Evolutionary conservation across 1,140 invertebrate genomes (phyloP).

Genomic region (Drosophila chauvacae): DNA sequence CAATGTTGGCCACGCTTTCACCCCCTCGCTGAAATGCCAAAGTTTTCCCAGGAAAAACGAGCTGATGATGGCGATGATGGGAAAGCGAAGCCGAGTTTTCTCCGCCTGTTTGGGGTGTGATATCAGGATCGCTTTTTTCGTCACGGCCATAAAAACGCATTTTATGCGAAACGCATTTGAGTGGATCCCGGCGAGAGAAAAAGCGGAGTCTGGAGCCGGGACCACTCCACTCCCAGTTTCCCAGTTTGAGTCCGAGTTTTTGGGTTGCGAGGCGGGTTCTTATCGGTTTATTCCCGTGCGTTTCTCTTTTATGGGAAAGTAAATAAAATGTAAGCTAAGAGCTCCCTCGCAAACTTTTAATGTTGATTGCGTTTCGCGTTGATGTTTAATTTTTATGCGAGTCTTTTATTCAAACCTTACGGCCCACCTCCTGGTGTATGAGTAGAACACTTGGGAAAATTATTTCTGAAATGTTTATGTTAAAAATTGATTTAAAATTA

Average conservation of each 20-base stretch:
- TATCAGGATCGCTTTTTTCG: conserved; percentile 68
- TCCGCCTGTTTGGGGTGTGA: conserved; percentile 27
- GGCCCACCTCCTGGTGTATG: conserved; percentile 4
- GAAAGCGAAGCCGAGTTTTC: conserved; percentile 34
- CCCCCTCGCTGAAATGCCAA: conserved; percentile 3
- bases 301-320: conserved; percentile 75
- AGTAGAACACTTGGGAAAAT: conserved; percentile 1
- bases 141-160: conserved; percentile 80
- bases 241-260: conserved; percentile 18
- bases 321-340: conserved; percentile 73
- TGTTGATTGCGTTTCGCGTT: conserved; percentile 79
- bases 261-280: conserved; percentile 26
- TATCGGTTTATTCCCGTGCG: conserved; percentile 52
- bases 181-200: conserved; percentile 49
- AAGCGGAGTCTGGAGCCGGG: conserved; percentile 41
- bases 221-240: not conserved
- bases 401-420: conserved; percentile 41
- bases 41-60: conserved; percentile 35
- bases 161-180: conserved; percentile 82
- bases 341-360: conserved; percentile 72
- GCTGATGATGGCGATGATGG: conserved; percentile 41
- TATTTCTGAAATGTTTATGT: too few species aligned
- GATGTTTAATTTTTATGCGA: conserved; percentile 76
- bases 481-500: too few species aligned
- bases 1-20: conserved; percentile 40